Conservation (phyloP, 2,797 vertebrate genomes). For the Tadarida brasiliensis region DNA sequence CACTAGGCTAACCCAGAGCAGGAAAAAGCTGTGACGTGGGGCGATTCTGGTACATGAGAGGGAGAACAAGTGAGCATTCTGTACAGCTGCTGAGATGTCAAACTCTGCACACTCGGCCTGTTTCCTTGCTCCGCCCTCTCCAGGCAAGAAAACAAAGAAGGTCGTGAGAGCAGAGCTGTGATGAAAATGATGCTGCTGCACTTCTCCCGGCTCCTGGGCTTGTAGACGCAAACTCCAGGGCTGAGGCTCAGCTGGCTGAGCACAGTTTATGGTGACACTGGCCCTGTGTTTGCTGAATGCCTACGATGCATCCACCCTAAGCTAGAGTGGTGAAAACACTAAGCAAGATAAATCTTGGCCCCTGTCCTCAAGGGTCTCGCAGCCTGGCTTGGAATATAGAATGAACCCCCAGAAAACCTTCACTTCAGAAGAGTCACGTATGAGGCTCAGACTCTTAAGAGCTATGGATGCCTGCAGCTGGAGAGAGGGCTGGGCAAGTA, state of each 20-base stretch:
- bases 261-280: no score
- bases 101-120: conserved; percentile 34
- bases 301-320: background rate
- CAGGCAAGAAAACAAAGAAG: conserved; percentile 66
- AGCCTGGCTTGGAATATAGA: background rate
- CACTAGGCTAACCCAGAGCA: background rate
- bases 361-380: background rate
- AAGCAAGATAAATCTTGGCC: background rate
- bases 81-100: conserved; percentile 17
- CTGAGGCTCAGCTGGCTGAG: background rate
- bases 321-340: background rate
- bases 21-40: background rate
- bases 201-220: background rate
- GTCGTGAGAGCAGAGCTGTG: background rate
- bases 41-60: background rate
- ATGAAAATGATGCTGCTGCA: background rate
- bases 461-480: background rate
- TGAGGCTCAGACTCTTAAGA: background rate
- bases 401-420: background rate
- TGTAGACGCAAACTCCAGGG: background rate
- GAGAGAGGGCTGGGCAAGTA: background rate
- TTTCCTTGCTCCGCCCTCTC: background rate
- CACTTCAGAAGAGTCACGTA: background rate
- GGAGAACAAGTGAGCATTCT: conserved; percentile 50
- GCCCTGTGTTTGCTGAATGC: background rate